Conservation (phyloP, 2,888 invertebrate species). For the Caenorhabditis sp. region DNA sequence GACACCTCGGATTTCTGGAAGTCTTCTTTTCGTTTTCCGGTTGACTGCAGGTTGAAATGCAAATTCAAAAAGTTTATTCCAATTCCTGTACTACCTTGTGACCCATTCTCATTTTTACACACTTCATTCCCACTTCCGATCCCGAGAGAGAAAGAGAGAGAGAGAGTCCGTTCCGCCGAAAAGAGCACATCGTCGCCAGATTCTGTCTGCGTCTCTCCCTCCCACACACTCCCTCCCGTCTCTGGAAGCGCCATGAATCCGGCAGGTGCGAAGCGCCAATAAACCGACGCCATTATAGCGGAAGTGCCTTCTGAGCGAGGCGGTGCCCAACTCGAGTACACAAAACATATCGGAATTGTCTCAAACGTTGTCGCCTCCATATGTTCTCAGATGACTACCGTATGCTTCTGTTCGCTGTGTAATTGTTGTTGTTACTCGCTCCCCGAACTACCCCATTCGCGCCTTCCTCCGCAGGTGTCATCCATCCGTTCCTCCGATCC, state of each 20-base stretch:
- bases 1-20: constrained; percentile 22
- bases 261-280: constrained; percentile 45
- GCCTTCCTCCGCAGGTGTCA: constrained; percentile 24
- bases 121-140: not conserved
- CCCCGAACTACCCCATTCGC: constrained; percentile 24
- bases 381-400: constrained; percentile 22
- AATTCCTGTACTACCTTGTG: not conserved
- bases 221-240: not conserved
- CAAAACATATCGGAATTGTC: constrained; percentile 35
- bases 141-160: not conserved
- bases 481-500: not conserved
- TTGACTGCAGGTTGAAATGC: not conserved
- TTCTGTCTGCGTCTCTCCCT: constrained; percentile 5
- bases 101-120: constrained; percentile 3
- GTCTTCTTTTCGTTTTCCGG: not conserved
- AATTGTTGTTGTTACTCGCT: constrained; percentile 29
- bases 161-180: no score
- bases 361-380: constrained; percentile 30
- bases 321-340: not conserved
- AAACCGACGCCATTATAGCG: constrained; percentile 34
- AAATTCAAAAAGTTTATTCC: not conserved
- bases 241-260: constrained; percentile 1
- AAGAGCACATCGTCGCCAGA: constrained; percentile 6
- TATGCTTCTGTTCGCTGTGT: constrained; percentile 3
- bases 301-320: not conserved